phyloP scores from a whole-genome alignment of 2,888 invertebrate species.

The Orthosia gracilis region DNA sequence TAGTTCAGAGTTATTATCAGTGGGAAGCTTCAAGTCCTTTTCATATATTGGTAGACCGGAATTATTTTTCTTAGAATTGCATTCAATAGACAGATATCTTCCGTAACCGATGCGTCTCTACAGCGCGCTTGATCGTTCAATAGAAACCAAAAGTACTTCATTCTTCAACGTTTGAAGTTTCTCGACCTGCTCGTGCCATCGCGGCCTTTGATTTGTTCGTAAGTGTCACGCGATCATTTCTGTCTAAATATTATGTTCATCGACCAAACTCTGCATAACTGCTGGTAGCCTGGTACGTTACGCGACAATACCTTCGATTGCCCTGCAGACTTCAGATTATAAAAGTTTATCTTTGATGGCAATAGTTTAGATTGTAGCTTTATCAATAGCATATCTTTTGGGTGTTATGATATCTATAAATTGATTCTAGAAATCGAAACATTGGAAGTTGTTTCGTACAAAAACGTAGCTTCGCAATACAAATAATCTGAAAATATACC shows the following conservation, averaged over 20 bases:
- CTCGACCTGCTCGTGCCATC: conserved; percentile 80
- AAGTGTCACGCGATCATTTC: conserved; percentile 78
- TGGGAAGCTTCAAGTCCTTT: background rate
- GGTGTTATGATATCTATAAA: conserved; percentile 55
- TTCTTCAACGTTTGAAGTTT: conserved; percentile 75
- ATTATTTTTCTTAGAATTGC: background rate
- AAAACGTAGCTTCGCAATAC: background rate
- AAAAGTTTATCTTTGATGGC: conserved; percentile 48
- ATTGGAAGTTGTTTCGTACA: conserved; percentile 20
- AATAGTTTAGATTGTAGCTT: conserved; percentile 44
- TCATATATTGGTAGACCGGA: conserved; percentile 14
- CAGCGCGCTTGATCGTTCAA: conserved; percentile 58
- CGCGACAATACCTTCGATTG: conserved; percentile 34
- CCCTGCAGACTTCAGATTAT: conserved; percentile 5
- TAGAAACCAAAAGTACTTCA: conserved; percentile 79
- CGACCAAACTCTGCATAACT: conserved; percentile 70
- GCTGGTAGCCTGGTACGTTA: conserved; percentile 25
- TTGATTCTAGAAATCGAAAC: conserved; percentile 25
- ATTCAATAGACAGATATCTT: conserved; percentile 13
- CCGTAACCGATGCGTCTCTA: conserved; percentile 64
- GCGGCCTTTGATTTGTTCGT: conserved; percentile 76
- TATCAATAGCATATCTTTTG: conserved; percentile 60
- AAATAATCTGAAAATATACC: background rate
- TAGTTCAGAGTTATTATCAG: background rate
- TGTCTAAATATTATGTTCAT: conserved; percentile 69